A percentile compares a stretch with the other conserved stretches of the same genome.
phyloP scores from a whole-genome alignment of 2,888 invertebrate genomes.

The Proisotoma minuta region DNA sequence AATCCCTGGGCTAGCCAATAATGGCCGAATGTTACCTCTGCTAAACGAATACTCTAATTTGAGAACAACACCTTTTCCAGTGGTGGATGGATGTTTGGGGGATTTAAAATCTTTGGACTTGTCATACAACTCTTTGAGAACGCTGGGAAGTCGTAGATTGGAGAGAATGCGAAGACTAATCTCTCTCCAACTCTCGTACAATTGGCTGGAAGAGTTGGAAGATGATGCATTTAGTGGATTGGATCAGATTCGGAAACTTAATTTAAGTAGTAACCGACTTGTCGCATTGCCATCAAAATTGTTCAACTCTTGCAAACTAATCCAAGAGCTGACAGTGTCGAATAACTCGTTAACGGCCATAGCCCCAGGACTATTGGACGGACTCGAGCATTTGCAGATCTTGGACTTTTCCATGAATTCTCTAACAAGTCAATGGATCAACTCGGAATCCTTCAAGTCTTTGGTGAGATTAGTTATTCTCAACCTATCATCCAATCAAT shows the following conservation, averaged over 20 bases:
- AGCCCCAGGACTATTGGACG: constrained; percentile 69
- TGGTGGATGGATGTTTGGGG: constrained; percentile 40
- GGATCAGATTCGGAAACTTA: constrained; percentile 64
- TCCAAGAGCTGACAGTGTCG: constrained; percentile 67
- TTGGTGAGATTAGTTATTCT: constrained; percentile 68
- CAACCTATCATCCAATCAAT: constrained; percentile 67
- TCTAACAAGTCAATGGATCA: constrained; percentile 71
- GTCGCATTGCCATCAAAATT: constrained; percentile 72
- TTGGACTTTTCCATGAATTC: constrained; percentile 70
- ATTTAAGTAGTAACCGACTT: constrained; percentile 73
- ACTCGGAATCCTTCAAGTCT: constrained; percentile 70
- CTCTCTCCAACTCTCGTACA: constrained; percentile 68
- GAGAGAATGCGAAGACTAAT: constrained; percentile 66
- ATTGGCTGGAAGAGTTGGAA: constrained; percentile 67
- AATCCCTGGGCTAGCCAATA: constrained; percentile 54
- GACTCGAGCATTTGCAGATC: constrained; percentile 64
- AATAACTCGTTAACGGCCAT: constrained; percentile 72
- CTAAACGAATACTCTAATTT: background rate
- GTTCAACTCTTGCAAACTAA: constrained; percentile 67
- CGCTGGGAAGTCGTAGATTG: constrained; percentile 66
- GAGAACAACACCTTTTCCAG: background rate
- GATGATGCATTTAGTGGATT: constrained; percentile 71
- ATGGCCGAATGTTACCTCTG: constrained; percentile 8
- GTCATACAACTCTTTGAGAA: constrained; percentile 68
- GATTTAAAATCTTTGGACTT: constrained; percentile 59